Conservation (phyloP, 2,113 vertebrate species). For the Dasyprocta punctata region DNA sequence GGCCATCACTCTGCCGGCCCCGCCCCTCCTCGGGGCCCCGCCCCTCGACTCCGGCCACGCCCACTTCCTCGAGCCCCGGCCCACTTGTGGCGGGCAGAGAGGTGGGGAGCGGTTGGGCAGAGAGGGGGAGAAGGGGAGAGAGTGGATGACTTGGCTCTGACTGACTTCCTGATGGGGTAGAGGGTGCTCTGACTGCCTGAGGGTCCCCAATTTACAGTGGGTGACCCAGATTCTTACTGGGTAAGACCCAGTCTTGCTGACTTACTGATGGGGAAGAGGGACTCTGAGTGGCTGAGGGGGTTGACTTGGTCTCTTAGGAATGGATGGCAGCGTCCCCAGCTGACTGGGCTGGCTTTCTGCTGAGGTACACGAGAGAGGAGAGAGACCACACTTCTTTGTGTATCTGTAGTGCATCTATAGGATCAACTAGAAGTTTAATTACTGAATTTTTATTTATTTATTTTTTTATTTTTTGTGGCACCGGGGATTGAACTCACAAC, state of each 20-base stretch:
- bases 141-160: not conserved
- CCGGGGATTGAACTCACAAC: no score
- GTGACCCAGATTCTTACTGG: not conserved
- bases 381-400: not conserved
- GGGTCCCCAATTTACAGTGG: not conserved
- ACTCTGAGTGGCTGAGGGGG: not conserved
- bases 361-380: not conserved
- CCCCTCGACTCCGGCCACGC: not conserved
- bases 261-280: not conserved
- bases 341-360: not conserved
- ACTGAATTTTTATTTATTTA: no score
- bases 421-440: not conserved
- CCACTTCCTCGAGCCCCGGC: not conserved
- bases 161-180: not conserved
- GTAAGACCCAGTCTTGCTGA: no score
- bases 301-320: not conserved
- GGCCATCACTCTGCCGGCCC: conserved; percentile 36
- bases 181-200: no score
- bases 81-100: not conserved
- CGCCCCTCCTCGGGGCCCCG: conserved; percentile 37
- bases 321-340: not conserved
- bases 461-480: no score
- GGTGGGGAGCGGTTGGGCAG: not conserved
- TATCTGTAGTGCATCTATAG: not conserved
- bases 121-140: not conserved